phyloP scores from a whole-genome alignment of 2,113 vertebrate species.

The Atractosteus spatula region DNA sequence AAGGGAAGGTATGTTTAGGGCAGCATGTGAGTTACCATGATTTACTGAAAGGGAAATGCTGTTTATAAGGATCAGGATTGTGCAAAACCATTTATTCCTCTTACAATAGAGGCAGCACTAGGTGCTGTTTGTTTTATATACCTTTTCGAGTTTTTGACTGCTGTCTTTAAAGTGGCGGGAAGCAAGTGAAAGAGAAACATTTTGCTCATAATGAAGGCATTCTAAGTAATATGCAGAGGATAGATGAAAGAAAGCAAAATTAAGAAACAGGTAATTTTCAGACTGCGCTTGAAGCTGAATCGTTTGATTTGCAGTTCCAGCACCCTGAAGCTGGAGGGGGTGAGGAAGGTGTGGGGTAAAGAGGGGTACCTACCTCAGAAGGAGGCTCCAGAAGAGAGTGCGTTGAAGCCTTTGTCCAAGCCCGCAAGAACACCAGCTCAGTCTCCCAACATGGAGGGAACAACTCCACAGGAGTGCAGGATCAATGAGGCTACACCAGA shows the following conservation, averaged over 20 bases:
- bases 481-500: conserved; percentile 41
- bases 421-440: conserved; percentile 42
- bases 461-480: conserved; percentile 29
- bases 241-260: too few relatives aligned
- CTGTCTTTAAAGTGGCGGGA: too few relatives aligned
- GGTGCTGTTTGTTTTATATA: too few relatives aligned
- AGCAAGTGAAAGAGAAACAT: too few relatives aligned
- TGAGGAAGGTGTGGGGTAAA: conserved; percentile 89
- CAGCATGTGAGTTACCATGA: conserved; percentile 35
- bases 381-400: conserved; percentile 55
- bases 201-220: too few relatives aligned
- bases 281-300: too few relatives aligned
- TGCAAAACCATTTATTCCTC: too few relatives aligned
- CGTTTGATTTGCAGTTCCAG: conserved; percentile 56
- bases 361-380: conserved; percentile 86
- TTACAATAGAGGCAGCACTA: too few relatives aligned
- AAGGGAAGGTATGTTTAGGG: conserved; percentile 70
- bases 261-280: too few relatives aligned
- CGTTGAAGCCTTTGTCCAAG: conserved; percentile 37
- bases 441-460: conserved; percentile 38
- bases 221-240: too few relatives aligned
- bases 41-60: not conserved
- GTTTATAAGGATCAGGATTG: too few relatives aligned
- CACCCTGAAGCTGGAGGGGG: conserved; percentile 80
- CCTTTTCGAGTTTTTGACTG: too few relatives aligned